A percentile compares a stretch with the other conserved stretches of the same genome.
These are phyloP conservation scores for Lepidurus arcticus DNA, from an alignment of 1,140 invertebrate species.

Conservation along the genomic window DNA sequence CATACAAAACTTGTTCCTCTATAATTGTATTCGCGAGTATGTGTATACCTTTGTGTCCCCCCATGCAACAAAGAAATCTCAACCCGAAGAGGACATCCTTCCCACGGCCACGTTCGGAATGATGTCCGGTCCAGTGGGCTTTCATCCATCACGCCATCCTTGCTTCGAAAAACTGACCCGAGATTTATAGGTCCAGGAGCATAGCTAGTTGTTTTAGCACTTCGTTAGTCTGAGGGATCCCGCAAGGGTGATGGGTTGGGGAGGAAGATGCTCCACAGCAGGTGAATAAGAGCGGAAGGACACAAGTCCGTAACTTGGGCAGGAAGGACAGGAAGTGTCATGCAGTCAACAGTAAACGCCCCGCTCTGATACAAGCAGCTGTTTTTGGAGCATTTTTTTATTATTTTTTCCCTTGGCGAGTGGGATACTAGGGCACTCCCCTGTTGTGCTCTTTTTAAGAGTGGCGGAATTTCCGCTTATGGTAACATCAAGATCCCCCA, in stretches of 20 bases:
- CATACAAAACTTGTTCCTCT: background rate
- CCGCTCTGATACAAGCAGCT: background rate
- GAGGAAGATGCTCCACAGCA: background rate
- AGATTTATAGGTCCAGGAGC: background rate
- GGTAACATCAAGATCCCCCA: background rate
- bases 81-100: background rate
- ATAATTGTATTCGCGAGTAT: background rate
- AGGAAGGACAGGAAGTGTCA: conserved; percentile 6
- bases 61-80: background rate
- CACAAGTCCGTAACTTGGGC: conserved; percentile 18
- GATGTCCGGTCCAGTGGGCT: conserved; percentile 2
- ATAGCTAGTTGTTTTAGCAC: background rate
- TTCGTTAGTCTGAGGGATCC: background rate
- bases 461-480: conserved; percentile 14
- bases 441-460: background rate
- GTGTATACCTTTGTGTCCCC: background rate
- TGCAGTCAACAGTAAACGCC: background rate
- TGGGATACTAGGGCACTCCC: too few relatives aligned
- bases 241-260: background rate
- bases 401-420: background rate
- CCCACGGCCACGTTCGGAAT: background rate
- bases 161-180: background rate
- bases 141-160: conserved; percentile 5
- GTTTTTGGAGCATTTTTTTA: background rate
- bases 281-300: conserved; percentile 21